Evolutionary conservation across 2,113 vertebrate genomes (phyloP).

Genomic region (Cynoglossus semilaevis): DNA sequence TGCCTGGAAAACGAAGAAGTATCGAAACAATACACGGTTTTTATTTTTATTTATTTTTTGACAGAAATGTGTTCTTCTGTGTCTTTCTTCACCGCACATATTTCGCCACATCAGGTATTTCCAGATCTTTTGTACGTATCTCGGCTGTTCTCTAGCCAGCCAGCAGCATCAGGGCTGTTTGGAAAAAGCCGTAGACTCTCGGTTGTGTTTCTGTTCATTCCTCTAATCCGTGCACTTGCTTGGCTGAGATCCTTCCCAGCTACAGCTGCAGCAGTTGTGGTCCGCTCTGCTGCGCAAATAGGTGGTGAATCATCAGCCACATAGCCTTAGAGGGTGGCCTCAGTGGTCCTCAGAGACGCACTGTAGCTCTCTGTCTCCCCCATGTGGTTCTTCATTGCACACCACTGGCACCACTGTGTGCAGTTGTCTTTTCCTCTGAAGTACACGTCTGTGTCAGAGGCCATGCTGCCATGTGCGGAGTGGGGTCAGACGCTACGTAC

Average conservation of each 20-base stretch:
- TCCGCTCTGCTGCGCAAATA: constrained; percentile 10
- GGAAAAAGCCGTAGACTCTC: background rate
- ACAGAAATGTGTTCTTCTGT: constrained; percentile 10
- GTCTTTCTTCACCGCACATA: background rate
- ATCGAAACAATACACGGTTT: background rate
- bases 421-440: constrained; percentile 7
- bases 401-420: constrained; percentile 4
- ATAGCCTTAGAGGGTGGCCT: constrained; percentile 21
- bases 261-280: constrained; percentile 33
- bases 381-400: constrained; percentile 53
- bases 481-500: constrained; percentile 26
- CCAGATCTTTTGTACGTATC: background rate
- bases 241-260: background rate
- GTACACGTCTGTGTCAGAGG: constrained; percentile 15
- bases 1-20: constrained; percentile 9
- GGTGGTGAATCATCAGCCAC: constrained; percentile 21
- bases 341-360: constrained; percentile 47
- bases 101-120: background rate
- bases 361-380: constrained; percentile 70
- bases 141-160: background rate
- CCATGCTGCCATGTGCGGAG: constrained; percentile 25
- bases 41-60: background rate
- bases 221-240: constrained; percentile 3
- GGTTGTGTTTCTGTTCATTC: constrained; percentile 15
- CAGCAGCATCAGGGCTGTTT: constrained; percentile 10